phyloP scores from a whole-genome alignment of 2,797 vertebrate genomes.

The Labeo calbasu region DNA sequence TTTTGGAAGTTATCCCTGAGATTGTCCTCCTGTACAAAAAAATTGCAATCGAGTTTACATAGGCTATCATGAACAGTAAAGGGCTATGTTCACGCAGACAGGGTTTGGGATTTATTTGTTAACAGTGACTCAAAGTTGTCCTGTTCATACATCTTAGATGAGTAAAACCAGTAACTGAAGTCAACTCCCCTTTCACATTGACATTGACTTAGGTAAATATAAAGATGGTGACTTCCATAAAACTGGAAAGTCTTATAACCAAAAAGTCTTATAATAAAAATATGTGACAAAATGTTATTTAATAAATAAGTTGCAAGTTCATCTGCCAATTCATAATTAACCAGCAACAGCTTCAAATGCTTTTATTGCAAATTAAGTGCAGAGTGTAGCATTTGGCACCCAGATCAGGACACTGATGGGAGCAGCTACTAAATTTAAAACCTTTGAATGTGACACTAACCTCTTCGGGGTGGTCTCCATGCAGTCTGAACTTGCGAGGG shows the following conservation, averaged over 20 bases:
- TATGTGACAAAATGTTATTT: background rate
- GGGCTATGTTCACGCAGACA: background rate
- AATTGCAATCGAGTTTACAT: background rate
- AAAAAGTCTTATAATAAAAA: background rate
- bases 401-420: too few relatives aligned
- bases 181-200: background rate
- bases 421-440: too few relatives aligned
- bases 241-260: background rate
- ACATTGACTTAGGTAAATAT: background rate
- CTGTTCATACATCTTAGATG: background rate
- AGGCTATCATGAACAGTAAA: background rate
- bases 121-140: background rate
- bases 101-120: background rate
- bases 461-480: slow-evolving; percentile 95
- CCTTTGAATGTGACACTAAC: slow-evolving; percentile 66
- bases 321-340: background rate
- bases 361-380: background rate
- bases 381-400: background rate
- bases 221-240: background rate
- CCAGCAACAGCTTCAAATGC: background rate
- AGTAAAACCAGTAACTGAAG: background rate
- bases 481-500: slow-evolving; percentile 94
- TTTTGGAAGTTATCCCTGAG: slow-evolving; percentile 93
- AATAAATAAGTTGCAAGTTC: background rate
- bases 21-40: slow-evolving; percentile 84